phyloP scores from a whole-genome alignment of 2,113 vertebrate species.

The Varanus komodoensis region DNA sequence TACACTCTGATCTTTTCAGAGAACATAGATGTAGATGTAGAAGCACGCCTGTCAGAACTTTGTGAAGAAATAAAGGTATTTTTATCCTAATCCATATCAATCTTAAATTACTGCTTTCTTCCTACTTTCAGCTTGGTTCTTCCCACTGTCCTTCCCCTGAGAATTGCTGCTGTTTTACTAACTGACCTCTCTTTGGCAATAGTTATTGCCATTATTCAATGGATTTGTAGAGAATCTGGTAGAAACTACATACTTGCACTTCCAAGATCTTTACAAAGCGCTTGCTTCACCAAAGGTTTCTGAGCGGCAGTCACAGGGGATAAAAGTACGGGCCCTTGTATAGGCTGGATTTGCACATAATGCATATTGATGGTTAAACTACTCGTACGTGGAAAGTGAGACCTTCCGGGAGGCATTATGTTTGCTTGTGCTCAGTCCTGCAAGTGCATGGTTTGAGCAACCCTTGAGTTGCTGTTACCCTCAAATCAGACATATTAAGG shows the following conservation, averaged over 20 bases:
- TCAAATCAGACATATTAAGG: background rate
- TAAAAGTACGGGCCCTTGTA: background rate
- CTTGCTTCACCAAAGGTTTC: background rate
- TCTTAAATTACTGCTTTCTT: constrained; percentile 34
- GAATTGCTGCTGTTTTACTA: background rate
- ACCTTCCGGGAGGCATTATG: too few species aligned
- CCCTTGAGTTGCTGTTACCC: too few species aligned
- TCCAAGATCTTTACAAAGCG: background rate
- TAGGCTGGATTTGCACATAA: too few species aligned
- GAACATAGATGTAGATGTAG: constrained; percentile 88
- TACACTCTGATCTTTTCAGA: constrained; percentile 82
- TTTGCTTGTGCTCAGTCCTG: too few species aligned
- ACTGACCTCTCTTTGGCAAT: background rate
- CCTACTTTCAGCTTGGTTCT: background rate
- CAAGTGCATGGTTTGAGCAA: too few species aligned
- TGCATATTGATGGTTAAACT: too few species aligned
- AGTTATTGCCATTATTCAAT: background rate
- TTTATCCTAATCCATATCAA: constrained; percentile 45
- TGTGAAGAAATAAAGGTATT: constrained; percentile 96
- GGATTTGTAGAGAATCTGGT: background rate
- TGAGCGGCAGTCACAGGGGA: background rate
- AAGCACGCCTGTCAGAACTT: constrained; percentile 89
- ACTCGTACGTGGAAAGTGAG: too few species aligned
- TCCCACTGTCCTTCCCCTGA: background rate
- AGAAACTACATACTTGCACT: background rate